These are phyloP conservation scores for Antheraea mylitta DNA, from an alignment of 1,140 invertebrate species.

Conservation along the genomic window DNA sequence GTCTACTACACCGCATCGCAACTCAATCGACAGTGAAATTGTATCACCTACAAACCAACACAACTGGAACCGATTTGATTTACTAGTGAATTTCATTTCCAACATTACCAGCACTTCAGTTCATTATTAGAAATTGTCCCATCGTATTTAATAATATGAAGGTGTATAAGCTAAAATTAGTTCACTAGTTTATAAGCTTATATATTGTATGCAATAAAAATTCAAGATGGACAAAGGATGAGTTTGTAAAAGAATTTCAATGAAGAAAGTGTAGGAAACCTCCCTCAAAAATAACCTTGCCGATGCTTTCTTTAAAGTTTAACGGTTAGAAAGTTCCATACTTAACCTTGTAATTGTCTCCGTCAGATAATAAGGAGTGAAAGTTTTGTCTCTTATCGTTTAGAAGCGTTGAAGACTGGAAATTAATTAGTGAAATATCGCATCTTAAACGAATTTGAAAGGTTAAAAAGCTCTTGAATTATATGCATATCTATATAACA, in stretches of 20 bases:
- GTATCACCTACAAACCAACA: conserved; percentile 11
- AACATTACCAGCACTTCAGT: background rate
- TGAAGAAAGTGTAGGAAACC: conserved; percentile 21
- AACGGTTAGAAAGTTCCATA: conserved; percentile 8
- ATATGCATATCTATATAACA: too few species aligned
- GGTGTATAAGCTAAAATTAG: too few species aligned
- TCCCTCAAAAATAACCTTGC: background rate
- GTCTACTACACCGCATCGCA: conserved; percentile 8
- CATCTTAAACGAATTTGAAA: background rate
- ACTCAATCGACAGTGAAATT: conserved; percentile 37
- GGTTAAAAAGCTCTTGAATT: background rate
- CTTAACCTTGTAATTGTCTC: conserved; percentile 23
- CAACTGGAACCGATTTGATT: background rate
- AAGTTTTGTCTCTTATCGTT: conserved; percentile 15
- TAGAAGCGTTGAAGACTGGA: conserved; percentile 7
- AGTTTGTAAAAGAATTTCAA: conserved; percentile 23
- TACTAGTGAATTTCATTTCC: background rate
- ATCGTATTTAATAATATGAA: too few species aligned
- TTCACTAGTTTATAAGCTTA: background rate
- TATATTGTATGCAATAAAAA: conserved; percentile 3
- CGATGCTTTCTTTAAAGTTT: conserved; percentile 17
- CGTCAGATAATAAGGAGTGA: conserved; percentile 16
- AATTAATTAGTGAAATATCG: conserved; percentile 9
- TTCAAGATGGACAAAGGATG: conserved; percentile 12
- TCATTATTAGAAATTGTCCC: background rate